Evolutionary conservation across 2,797 vertebrate genomes (phyloP).

Genomic region (Tiaroga cobitis): DNA sequence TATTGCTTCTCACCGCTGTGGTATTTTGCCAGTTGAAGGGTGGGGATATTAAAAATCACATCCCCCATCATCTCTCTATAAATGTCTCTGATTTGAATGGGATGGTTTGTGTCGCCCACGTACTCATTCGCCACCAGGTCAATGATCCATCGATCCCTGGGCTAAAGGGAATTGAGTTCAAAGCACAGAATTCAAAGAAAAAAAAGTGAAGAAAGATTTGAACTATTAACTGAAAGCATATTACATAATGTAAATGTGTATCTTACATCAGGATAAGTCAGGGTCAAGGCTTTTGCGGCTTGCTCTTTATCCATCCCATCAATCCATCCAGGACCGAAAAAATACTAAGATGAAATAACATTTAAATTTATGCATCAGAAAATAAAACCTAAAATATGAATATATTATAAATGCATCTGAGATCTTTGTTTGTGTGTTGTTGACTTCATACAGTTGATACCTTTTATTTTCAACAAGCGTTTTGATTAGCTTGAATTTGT

Average conservation of each 20-base stretch:
- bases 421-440: background rate
- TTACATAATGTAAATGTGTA: background rate
- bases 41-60: constrained; percentile 34
- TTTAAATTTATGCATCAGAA: background rate
- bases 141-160: constrained; percentile 36
- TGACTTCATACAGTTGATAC: background rate
- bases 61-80: constrained; percentile 46
- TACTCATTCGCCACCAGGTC: constrained; percentile 72
- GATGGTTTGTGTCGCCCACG: constrained; percentile 66
- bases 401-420: background rate
- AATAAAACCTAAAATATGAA: background rate
- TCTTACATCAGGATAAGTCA: constrained; percentile 66
- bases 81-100: constrained; percentile 65
- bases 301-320: constrained; percentile 72
- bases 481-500: background rate
- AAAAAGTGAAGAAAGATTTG: background rate
- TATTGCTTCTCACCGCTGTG: constrained; percentile 32
- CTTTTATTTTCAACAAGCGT: no score
- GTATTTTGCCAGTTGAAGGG: constrained; percentile 34
- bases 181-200: constrained; percentile 8
- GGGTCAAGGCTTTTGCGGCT: background rate
- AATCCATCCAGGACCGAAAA: constrained; percentile 68
- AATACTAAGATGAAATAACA: constrained; percentile 55
- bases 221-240: background rate
- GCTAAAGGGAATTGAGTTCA: constrained; percentile 48